Percentiles rank a stretch among this genome's conserved stretches.
phyloP scores from a whole-genome alignment of 1,140 invertebrate species.

The Drosophila yakuba region DNA sequence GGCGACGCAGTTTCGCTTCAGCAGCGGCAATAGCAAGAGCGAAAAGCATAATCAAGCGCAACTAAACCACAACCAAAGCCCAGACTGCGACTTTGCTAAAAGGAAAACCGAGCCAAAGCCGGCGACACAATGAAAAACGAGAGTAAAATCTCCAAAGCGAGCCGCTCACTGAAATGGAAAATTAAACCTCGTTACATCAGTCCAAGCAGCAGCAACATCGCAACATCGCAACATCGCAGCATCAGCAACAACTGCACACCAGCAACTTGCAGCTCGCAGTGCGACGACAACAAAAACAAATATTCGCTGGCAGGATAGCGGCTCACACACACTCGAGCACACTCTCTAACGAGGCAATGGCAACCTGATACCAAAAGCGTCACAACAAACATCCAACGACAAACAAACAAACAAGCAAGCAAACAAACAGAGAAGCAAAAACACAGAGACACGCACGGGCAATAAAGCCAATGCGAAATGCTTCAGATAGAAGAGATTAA shows the following conservation, averaged over 20 bases:
- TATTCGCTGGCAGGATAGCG: conserved; percentile 62
- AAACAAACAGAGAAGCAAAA: conserved; percentile 48
- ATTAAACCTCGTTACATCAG: conserved; percentile 84
- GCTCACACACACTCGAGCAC: conserved; percentile 25
- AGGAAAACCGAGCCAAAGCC: conserved; percentile 46
- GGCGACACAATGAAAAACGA: conserved; percentile 79
- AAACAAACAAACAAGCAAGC: no score
- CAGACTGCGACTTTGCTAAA: conserved; percentile 29
- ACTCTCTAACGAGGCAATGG: conserved; percentile 60
- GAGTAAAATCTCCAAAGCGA: conserved; percentile 79
- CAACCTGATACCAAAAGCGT: conserved; percentile 81
- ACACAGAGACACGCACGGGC: conserved; percentile 26
- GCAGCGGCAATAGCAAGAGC: conserved; percentile 33
- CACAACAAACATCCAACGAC: conserved; percentile 62
- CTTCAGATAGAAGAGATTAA: conserved; percentile 27
- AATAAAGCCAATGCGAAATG: conserved; percentile 34
- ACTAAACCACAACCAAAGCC: conserved; percentile 51
- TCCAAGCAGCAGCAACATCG: conserved; percentile 54
- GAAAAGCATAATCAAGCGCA: conserved; percentile 72
- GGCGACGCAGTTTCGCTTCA: conserved; percentile 60
- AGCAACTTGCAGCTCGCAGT: conserved; percentile 40
- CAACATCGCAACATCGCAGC: conserved; percentile 1
- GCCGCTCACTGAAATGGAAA: conserved; percentile 83
- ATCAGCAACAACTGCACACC: conserved; percentile 21
- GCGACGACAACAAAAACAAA: conserved; percentile 57